Percentiles rank a stretch among this genome's conserved stretches.
These are phyloP conservation scores for Arnoldichthys spilopterus DNA, from an alignment of 2,797 vertebrate species.

Conservation along the genomic window DNA sequence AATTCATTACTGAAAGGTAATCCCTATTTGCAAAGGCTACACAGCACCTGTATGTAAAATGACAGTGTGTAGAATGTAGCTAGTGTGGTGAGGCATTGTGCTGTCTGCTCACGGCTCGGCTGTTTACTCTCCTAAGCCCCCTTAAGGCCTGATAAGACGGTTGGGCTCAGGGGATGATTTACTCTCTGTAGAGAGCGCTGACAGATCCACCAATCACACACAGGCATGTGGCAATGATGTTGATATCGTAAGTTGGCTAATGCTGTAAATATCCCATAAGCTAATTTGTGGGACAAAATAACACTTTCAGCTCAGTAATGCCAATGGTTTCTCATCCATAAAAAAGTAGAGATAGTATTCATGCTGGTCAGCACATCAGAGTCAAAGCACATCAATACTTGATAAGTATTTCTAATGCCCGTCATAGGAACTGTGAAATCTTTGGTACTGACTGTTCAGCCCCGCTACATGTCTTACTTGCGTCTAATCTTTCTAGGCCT, in stretches of 20 bases:
- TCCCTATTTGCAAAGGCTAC: not conserved
- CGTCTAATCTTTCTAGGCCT: conserved; percentile 42
- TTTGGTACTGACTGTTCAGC: not conserved
- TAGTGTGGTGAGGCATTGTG: conserved; percentile 18
- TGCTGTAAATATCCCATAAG: conserved; percentile 8
- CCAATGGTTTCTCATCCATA: not conserved
- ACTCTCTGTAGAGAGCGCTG: conserved; percentile 20
- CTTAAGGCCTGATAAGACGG: conserved; percentile 37
- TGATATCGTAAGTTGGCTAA: not conserved
- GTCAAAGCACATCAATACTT: not conserved
- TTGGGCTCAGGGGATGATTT: conserved; percentile 39
- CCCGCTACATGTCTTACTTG: not conserved
- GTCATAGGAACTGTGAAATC: not conserved
- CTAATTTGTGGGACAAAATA: conserved; percentile 12
- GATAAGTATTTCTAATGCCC: not conserved
- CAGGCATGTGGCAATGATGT: conserved; percentile 12
- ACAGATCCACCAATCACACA: conserved; percentile 36
- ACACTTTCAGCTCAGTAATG: conserved; percentile 2
- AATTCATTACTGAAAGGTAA: not conserved
- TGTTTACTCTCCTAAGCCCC: conserved; percentile 42
- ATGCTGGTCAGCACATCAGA: not conserved
- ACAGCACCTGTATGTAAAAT: conserved; percentile 3
- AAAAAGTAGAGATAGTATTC: no score
- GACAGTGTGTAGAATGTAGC: conserved; percentile 18
- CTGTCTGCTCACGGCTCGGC: conserved; percentile 28